Conservation (phyloP, 2,797 vertebrate genomes). For the Fratercula arctica region DNA sequence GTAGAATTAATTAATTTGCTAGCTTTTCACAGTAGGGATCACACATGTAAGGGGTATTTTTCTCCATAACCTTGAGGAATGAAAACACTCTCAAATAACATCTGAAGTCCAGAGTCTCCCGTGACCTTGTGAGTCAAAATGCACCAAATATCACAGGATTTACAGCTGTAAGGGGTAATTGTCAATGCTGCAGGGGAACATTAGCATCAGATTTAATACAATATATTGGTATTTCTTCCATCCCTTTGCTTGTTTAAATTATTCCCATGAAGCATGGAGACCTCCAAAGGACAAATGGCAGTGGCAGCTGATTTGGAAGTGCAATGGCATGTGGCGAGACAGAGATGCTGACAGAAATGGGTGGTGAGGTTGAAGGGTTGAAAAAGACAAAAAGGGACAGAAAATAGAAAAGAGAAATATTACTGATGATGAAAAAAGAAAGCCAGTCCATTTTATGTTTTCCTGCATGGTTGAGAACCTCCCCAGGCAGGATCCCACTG, state of each 20-base stretch:
- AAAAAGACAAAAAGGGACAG: background rate
- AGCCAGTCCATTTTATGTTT: background rate
- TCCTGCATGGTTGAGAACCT: background rate
- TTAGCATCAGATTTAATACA: background rate
- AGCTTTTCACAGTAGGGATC: background rate
- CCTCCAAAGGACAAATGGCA: background rate
- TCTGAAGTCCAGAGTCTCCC: background rate
- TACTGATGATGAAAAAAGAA: background rate
- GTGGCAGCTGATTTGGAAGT: background rate
- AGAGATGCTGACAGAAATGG: background rate
- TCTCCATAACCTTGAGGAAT: background rate
- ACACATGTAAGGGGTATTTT: background rate
- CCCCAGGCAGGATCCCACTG: background rate
- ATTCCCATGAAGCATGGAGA: background rate
- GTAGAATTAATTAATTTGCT: background rate
- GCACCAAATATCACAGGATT: background rate
- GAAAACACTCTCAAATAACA: background rate
- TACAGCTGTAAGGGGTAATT: background rate
- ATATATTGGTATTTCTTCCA: background rate
- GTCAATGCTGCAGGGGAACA: background rate
- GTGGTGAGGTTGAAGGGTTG: background rate
- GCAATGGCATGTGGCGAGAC: background rate
- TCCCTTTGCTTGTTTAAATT: background rate
- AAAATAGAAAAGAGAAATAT: background rate
- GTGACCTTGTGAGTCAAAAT: background rate